Base-by-base conservation (phyloP, 2,113 vertebrate species). In the Caloenas nicobarica region DNA sequence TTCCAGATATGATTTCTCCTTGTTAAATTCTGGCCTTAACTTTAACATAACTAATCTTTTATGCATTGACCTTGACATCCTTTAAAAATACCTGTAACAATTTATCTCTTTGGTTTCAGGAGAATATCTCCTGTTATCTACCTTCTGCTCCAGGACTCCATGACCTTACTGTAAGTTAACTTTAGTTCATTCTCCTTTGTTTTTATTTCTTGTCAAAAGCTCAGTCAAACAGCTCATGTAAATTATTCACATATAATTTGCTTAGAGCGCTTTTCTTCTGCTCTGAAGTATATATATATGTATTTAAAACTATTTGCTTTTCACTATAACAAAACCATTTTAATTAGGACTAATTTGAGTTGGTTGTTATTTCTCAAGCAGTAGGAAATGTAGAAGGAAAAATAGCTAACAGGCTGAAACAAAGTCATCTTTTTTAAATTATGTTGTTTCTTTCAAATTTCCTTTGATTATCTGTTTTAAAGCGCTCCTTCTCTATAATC, bases 201-300 rank as follows among this genome's bases (percentile, higher is more conserved):
- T 78, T 83, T 80, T 54, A 23, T 94, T 87, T 89, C 46, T 74
- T 91, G n/a, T 86, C 10, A 61, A 74, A 92, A 81, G 8, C n/a
- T 86, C 13, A 44, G 21, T 68, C 76, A 85, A 88, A 68, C 7
- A 70, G 29, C 13, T 72, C 9, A 46, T 40, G 51, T 54, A 94
- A 96, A 95, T 96, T 95, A 94, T 91, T 97, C 76, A 89, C 25
- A 33, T 38, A 33, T 62, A 74, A 86, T 90, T 96, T 83, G 16
- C 81, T 94, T 68, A 51, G 42, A 93, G 77, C 56, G 95, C 61
- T 95, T 77, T 93, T 78, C 22, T 66, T 89, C 58, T 79, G 21
- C 11, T 68, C 11, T 56, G 34, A 85, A 77, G 33, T 33, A 12
- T 25, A 21, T 1, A 19, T 14, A 7, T 29, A 16, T 24, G 9